A percentile compares a stretch with the other conserved stretches of the same genome.
Conservation (phyloP, 2,888 invertebrate species). For the Patella depressa region DNA sequence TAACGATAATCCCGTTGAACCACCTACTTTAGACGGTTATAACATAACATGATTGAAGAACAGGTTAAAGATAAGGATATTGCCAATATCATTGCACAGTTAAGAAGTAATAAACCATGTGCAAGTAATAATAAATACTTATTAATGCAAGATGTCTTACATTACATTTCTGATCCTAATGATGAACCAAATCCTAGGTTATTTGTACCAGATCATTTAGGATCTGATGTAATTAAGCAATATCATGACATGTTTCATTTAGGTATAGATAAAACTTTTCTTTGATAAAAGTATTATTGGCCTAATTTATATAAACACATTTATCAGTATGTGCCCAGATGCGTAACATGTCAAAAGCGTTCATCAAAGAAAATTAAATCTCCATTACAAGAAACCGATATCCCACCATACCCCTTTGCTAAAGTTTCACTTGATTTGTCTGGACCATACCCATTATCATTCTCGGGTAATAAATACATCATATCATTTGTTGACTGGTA, state of each 20-base stretch:
- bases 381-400: neutral
- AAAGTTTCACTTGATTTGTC: constrained; percentile 19
- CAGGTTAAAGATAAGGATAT: neutral
- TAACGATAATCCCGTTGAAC: neutral
- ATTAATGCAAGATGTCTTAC: no score
- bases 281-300: no score
- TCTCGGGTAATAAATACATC: constrained; percentile 20
- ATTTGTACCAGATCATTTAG: neutral
- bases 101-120: no score
- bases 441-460: constrained; percentile 14
- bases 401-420: constrained; percentile 19
- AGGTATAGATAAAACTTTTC: constrained; percentile 12
- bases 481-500: neutral
- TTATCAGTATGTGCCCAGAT: no score
- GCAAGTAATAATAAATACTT: no score
- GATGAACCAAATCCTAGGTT: neutral
- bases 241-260: constrained; percentile 1
- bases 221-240: neutral
- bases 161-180: neutral
- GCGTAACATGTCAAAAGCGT: no score
- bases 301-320: no score
- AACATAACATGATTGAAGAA: constrained; percentile 9
- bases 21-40: no score
- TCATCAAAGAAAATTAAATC: no score
- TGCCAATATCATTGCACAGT: no score